Evolutionary conservation across 2,797 vertebrate genomes (phyloP), one percentile per base, ranked within the genome.

Genomic region (Salarias fasciatus): DNA sequence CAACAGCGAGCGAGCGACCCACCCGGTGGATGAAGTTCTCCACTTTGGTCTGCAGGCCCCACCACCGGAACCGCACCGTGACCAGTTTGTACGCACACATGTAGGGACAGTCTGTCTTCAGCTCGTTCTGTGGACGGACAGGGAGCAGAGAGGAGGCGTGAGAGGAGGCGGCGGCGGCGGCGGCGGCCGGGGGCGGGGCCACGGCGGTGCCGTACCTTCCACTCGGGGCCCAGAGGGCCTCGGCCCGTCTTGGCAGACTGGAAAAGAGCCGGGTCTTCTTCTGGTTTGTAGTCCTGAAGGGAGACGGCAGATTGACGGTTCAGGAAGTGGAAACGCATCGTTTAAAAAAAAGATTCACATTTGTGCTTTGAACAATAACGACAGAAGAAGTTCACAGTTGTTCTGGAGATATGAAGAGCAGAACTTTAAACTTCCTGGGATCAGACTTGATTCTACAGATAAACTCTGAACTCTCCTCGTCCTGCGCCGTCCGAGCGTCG

Each of bases 11-110:
- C n/a, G n/a, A n/a, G n/a, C n/a, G n/a, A n/a, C 5, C 59, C 88
- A 97, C 96, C 93, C 94, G 95, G 47, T 99, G 96, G 85, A 99
- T 98, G 89, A 99, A 97, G 63, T 95, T 94, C 81, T 98, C 96
- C 8, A 99, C 93, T 92, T 97, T 97, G 92, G 93, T 97, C 85
- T 98, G 95, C 78, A 98, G 91, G 24, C 96, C 97, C 96, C 96
- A 98, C 96, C 96, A 98, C 66, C 95, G 95, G 91, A 98, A 99
- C 86, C 98, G 97, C 87, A 98, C 96, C 1, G 96, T 98, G 86
- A 98, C 97, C 89, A 99, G 92, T 91, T 98, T 99, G 88, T 98
- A 98, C 18, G 96, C 96, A 73, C 96, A 98, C 96, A 99, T 98
- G 84, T 94, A 94, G 29, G 96, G 95, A 75, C 94, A 93, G 53